Evolutionary conservation across 2,113 vertebrate species (phyloP).

Genomic region (Myocastor coypus): DNA sequence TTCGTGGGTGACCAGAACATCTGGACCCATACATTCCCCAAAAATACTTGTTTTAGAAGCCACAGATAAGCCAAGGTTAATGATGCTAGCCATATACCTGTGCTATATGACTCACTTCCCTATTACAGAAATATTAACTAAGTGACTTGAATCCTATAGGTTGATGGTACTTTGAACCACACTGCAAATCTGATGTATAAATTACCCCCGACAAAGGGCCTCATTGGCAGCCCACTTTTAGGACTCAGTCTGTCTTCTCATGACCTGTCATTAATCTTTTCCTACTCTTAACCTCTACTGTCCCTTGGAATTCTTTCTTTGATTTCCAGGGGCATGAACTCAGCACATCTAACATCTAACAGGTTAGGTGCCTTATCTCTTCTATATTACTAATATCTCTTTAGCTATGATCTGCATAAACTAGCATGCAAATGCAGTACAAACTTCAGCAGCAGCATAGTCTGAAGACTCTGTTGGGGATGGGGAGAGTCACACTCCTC

Average conservation of each 20-base stretch:
- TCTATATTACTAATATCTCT: not conserved
- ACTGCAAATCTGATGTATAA: not conserved
- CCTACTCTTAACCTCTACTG: not conserved
- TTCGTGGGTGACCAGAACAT: not conserved
- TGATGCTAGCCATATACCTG: not conserved
- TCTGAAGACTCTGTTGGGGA: not conserved
- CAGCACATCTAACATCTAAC: not conserved
- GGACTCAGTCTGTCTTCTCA: not conserved
- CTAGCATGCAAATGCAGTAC: not conserved
- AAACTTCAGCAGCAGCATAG: not conserved
- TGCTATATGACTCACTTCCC: not conserved
- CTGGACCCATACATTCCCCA: not conserved
- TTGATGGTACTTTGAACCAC: not conserved
- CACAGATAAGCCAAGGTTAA: not conserved
- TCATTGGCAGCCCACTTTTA: not conserved
- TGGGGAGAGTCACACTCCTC: not conserved
- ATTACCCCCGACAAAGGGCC: not conserved
- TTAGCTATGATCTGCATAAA: not conserved
- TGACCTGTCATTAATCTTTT: not conserved
- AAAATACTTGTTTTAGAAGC: not conserved
- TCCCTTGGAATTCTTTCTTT: not conserved
- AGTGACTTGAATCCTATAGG: not conserved
- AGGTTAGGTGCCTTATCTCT: not conserved
- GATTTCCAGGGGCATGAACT: not conserved
- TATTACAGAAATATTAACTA: not conserved